Evolutionary conservation across 2,113 vertebrate genomes (phyloP).

Genomic region (Caloenas nicobarica): DNA sequence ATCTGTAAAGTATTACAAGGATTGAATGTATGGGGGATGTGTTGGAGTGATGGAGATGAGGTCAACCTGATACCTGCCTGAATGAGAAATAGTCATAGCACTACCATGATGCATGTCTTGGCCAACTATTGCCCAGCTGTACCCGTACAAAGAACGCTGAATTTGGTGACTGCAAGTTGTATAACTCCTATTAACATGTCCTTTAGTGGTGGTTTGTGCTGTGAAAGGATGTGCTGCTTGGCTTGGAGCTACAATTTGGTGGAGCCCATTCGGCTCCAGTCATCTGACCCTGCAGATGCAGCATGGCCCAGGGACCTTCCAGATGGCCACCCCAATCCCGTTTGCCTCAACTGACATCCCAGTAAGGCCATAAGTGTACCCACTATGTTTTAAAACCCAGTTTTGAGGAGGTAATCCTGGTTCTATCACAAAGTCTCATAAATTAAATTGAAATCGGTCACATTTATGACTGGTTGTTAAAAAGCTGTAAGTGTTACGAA

Average conservation of each 20-base stretch:
- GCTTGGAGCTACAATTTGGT: not conserved
- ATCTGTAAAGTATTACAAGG: not conserved
- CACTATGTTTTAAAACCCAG: slow-evolving; percentile 8
- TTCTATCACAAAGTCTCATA: slow-evolving; percentile 59
- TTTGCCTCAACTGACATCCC: not conserved
- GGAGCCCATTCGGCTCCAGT: not conserved
- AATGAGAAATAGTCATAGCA: not conserved
- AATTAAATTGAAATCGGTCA: slow-evolving; percentile 74
- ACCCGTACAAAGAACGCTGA: not conserved
- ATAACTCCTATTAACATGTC: not conserved
- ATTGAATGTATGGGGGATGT: not conserved
- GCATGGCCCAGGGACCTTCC: not conserved
- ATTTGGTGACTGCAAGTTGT: not conserved
- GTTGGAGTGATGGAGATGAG: not conserved
- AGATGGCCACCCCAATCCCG: not conserved
- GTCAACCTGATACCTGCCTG: not conserved
- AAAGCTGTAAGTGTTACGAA: slow-evolving; percentile 67
- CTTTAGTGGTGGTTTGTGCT: not conserved
- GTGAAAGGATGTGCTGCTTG: not conserved
- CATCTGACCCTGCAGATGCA: not conserved
- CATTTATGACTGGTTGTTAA: slow-evolving; percentile 72
- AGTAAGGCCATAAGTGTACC: not conserved
- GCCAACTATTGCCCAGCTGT: not conserved
- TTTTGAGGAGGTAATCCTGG: slow-evolving; percentile 61
- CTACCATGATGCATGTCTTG: not conserved